phyloP scores from a whole-genome alignment of 2,113 vertebrate genomes.

The Helogale parvula region DNA sequence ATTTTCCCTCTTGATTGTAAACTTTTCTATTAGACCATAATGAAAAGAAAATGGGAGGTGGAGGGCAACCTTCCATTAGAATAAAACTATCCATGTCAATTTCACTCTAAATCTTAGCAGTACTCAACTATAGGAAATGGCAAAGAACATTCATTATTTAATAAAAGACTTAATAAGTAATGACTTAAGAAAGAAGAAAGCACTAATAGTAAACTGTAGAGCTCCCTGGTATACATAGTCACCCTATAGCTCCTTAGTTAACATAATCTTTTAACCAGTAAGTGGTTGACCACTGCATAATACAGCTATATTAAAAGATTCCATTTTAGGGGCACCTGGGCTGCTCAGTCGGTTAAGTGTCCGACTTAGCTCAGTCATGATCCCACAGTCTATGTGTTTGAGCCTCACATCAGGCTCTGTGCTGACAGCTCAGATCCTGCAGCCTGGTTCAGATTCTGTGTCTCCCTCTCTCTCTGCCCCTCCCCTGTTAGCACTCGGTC shows the following conservation, averaged over 20 bases:
- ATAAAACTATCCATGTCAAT: conserved; percentile 9
- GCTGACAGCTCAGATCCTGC: no score
- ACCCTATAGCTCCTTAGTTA: background rate
- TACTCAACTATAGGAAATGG: background rate
- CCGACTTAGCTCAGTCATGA: no score
- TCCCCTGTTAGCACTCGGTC: no score
- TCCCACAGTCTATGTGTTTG: no score
- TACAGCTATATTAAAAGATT: background rate
- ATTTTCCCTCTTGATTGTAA: background rate
- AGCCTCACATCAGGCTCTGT: no score
- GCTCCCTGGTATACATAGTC: background rate
- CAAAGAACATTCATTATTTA: background rate
- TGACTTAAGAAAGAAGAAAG: background rate
- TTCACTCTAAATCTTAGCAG: conserved; percentile 1
- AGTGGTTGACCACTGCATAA: background rate
- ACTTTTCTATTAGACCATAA: background rate
- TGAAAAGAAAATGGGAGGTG: background rate
- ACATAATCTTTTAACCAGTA: background rate
- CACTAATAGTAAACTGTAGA: background rate
- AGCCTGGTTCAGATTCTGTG: no score
- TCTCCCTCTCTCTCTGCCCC: no score
- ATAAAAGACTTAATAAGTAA: conserved; percentile 21
- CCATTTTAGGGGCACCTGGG: background rate
- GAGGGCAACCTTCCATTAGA: background rate
- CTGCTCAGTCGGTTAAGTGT: no score